These are phyloP conservation scores for Seira sanloemensis DNA, from an alignment of 2,888 invertebrate genomes.

Conservation along the genomic window DNA sequence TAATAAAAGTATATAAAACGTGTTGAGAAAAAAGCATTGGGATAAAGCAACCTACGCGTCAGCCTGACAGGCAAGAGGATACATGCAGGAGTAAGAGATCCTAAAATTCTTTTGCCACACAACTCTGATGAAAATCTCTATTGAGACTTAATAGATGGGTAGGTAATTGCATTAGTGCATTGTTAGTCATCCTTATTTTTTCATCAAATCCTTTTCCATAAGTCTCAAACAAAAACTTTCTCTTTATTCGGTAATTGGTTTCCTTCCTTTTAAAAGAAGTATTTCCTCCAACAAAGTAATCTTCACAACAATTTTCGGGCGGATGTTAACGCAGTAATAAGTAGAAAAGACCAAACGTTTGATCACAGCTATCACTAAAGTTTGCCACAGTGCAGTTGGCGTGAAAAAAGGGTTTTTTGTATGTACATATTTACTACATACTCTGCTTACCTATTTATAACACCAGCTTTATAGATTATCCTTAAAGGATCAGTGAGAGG, in stretches of 20 bases:
- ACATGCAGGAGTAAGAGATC: too few species aligned
- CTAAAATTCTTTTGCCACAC: not conserved
- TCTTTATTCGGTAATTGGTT: conserved; percentile 59
- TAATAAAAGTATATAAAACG: too few species aligned
- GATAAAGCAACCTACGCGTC: not conserved
- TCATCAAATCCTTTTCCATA: not conserved
- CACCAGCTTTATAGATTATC: too few species aligned
- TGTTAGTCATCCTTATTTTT: not conserved
- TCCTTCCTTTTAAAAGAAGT: conserved; percentile 47
- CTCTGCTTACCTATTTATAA: too few species aligned
- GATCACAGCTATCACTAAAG: too few species aligned
- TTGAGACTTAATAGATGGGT: not conserved
- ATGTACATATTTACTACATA: too few species aligned
- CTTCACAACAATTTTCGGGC: not conserved
- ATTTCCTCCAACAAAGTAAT: not conserved
- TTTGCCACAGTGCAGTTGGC: too few species aligned
- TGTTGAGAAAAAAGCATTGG: not conserved
- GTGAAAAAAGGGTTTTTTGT: too few species aligned
- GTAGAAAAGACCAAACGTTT: not conserved
- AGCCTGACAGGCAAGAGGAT: not conserved
- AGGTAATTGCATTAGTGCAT: conserved; percentile 41
- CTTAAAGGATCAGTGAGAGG: not conserved
- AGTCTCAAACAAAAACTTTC: conserved; percentile 41
- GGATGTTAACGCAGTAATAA: not conserved
- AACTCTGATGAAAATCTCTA: conserved; percentile 42